Conservation (phyloP, 2,797 vertebrate species). For the Dendrocincla fuliginosa region DNA sequence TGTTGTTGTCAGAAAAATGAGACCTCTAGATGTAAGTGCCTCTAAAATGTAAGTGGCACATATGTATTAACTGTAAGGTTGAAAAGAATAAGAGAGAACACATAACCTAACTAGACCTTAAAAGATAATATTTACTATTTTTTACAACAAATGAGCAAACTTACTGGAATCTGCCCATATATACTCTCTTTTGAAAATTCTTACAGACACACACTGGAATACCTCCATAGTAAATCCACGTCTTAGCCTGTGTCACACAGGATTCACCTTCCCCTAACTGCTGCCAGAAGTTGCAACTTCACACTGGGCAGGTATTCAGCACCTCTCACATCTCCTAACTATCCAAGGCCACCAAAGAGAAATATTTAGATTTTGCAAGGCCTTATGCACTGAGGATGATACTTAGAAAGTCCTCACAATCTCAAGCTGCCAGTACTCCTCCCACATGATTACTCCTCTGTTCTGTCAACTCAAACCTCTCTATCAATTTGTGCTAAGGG, state of each 20-base stretch:
- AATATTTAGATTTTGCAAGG: background rate
- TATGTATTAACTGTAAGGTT: background rate
- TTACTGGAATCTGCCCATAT: background rate
- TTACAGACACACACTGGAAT: background rate
- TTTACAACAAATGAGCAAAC: background rate
- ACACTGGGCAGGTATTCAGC: background rate
- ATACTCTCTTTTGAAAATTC: background rate
- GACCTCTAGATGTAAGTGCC: background rate
- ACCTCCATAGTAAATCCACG: background rate
- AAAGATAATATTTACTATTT: background rate
- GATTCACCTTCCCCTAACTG: background rate
- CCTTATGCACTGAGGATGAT: background rate
- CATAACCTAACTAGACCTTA: background rate
- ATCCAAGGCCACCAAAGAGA: background rate
- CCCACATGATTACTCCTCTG: background rate
- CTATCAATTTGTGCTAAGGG: accelerated
- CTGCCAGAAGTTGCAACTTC: background rate
- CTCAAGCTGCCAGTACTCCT: background rate
- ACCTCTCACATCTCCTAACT: background rate
- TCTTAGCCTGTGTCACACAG: background rate
- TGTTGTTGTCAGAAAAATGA: background rate
- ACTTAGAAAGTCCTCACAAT: background rate
- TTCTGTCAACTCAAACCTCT: background rate
- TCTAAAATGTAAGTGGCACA: background rate
- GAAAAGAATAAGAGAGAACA: background rate